Evolutionary conservation across 1,140 invertebrate species (phyloP).

Genomic region (Cheumatopsyche charites): DNA sequence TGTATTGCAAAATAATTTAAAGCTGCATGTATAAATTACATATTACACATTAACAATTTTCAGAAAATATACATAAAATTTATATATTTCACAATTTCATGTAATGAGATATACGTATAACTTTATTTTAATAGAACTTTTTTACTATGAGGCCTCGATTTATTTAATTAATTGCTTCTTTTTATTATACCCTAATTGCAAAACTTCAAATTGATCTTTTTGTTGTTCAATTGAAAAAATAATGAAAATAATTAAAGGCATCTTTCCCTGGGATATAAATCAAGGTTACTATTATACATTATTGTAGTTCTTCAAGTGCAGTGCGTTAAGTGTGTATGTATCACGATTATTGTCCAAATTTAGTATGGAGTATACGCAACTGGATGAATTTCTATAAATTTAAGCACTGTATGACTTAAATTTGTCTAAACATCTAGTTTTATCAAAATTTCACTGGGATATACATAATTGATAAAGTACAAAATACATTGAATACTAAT

Average conservation of each 20-base stretch:
- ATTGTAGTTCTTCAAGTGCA: too few relatives aligned
- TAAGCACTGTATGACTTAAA: conserved; percentile 7
- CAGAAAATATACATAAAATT: conserved; percentile 22
- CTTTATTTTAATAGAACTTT: conserved; percentile 1
- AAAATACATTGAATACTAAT: background rate
- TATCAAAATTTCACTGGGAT: conserved; percentile 11
- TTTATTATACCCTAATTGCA: conserved; percentile 20
- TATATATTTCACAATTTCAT: conserved; percentile 11
- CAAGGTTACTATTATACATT: too few relatives aligned
- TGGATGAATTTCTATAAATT: background rate
- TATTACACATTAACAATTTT: conserved; percentile 12
- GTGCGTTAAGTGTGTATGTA: conserved; percentile 17
- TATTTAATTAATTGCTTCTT: conserved; percentile 24
- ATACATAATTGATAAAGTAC: background rate
- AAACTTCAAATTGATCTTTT: conserved; percentile 9
- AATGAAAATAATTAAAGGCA: too few relatives aligned
- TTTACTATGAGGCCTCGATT: conserved; percentile 26
- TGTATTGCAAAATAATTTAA: conserved; percentile 22
- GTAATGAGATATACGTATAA: conserved; percentile 10
- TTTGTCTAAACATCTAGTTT: background rate
- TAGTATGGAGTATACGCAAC: background rate
- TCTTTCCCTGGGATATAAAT: too few relatives aligned
- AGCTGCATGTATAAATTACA: conserved; percentile 14
- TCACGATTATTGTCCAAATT: conserved; percentile 17
- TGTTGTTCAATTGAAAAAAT: too few relatives aligned